A percentile compares a stretch with the other conserved stretches of the same genome.
Conservation (phyloP, 92 coral and sea anemone genomes). For the Palythoa heliodiscus region DNA sequence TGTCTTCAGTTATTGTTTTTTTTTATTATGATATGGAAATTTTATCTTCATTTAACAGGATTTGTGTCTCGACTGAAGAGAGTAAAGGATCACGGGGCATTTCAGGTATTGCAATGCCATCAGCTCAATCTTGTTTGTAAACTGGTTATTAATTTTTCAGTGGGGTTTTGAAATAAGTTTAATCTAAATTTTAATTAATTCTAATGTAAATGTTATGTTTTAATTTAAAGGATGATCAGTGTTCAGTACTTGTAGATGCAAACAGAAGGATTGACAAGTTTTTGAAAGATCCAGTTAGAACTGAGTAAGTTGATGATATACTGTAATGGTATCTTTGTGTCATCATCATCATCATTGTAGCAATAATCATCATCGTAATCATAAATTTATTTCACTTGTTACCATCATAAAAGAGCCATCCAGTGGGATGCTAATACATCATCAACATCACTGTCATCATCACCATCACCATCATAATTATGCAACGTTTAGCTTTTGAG, state of each 20-base stretch:
- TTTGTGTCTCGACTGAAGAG: conserved; percentile 20
- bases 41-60: background rate
- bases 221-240: conserved; percentile 37
- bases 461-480: no score
- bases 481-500: no score
- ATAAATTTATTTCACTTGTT: no score
- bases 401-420: no score
- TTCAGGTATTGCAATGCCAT: conserved; percentile 26
- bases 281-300: conserved; percentile 83
- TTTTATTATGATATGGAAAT: background rate
- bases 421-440: no score
- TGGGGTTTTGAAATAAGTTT: background rate
- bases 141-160: no score
- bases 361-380: no score
- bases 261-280: conserved; percentile 85
- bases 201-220: background rate
- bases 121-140: background rate
- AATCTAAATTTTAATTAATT: background rate
- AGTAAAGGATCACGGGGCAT: conserved; percentile 19
- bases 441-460: no score
- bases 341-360: no score
- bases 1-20: background rate
- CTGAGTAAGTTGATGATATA: conserved; percentile 73
- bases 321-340: no score
- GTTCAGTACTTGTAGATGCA: conserved; percentile 63